phyloP scores from a whole-genome alignment of 2,888 invertebrate genomes.

The Plagiodera versicolora region DNA sequence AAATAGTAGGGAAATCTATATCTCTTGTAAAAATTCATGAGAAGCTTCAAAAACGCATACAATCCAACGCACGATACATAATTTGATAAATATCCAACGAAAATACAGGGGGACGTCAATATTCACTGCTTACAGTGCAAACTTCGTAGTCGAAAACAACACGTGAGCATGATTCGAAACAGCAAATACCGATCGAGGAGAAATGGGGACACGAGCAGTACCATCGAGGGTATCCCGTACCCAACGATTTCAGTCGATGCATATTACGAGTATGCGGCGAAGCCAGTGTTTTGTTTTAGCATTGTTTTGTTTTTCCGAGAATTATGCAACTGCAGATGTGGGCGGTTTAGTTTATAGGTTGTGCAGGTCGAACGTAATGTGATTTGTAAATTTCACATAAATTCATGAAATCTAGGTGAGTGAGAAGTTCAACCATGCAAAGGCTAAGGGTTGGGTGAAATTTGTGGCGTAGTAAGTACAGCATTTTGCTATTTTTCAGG shows the following conservation, averaged over 20 bases:
- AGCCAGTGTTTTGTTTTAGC: neutral
- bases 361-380: neutral
- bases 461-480: too few relatives aligned
- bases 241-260: constrained; percentile 2
- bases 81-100: too few relatives aligned
- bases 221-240: neutral
- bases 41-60: too few relatives aligned
- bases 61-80: too few relatives aligned
- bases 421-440: neutral
- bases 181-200: neutral
- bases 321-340: neutral
- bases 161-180: too few relatives aligned
- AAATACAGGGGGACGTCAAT: too few relatives aligned
- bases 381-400: neutral
- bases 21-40: too few relatives aligned
- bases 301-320: neutral
- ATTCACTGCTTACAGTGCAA: too few relatives aligned
- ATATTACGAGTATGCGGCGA: neutral
- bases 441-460: too few relatives aligned
- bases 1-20: too few relatives aligned
- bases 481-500: too few relatives aligned
- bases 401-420: neutral
- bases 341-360: neutral
- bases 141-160: too few relatives aligned
- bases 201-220: neutral